Evolutionary conservation across 2,113 vertebrate genomes (phyloP), one percentile per base, ranked within the genome.

Genomic region (Brevimyrus niger): DNA sequence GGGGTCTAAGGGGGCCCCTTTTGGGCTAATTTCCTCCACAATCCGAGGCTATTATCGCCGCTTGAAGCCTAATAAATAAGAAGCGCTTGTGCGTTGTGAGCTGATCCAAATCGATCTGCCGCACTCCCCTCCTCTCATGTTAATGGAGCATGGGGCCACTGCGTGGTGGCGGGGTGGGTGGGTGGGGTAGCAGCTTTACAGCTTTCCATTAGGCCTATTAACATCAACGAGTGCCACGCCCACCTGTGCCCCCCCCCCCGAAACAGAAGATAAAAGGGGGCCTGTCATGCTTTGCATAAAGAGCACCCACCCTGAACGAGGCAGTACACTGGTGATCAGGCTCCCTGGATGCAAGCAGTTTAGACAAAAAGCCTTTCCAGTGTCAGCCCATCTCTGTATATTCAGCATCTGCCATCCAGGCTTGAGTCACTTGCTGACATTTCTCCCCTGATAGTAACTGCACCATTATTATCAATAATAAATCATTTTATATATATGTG

Each of bases 131-230:
- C 91, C 91, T 91, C 89, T 90, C 91, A 91, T 88, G 82, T 90
- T 91, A 86, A 93, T 93, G 91, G 89, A 89, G 90, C 92, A 92
- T 93, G 88, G 91, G 92, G 90, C 87, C 90, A 91, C 91, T 91
- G 61, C 48, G 92, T 91, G 91, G 87, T 61, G 87, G 87, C 0
- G 31, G 69, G 69, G 42, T 3, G 46, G 47, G 2, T 8, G 46
- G 48, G 23, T 4, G 50, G n/a, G n/a, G n/a, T n/a, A n/a, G n/a
- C n/a, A n/a, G 88, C 46, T 88, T 88, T 65, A 88, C 35, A 50
- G 51, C 47, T 23, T 35, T 65, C 87, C 87, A 88, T 88, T 65
- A 47, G 31, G 87, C 48, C 87, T 88, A 46, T 58, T 88, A 88
- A 88, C 53, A 88, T 27, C 42, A 27, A 42, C 23, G 46, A 53